Evolutionary conservation across 2,888 invertebrate genomes (phyloP).

Genomic region (Ophonus ardosiacus): DNA sequence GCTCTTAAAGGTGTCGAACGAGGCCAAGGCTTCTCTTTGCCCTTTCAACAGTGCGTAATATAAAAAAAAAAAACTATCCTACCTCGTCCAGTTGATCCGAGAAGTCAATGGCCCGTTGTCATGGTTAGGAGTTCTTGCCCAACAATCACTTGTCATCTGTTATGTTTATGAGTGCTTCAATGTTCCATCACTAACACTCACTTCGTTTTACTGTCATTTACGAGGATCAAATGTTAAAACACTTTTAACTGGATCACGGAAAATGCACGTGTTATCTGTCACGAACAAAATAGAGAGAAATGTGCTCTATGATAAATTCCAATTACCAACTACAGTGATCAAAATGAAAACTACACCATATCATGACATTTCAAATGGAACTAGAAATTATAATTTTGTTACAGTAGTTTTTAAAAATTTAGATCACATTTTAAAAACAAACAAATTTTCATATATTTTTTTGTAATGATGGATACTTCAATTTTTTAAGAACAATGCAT

Average conservation of each 20-base stretch:
- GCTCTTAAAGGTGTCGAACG: constrained; percentile 48
- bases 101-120: constrained; percentile 43
- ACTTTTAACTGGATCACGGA: not conserved
- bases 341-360: no score
- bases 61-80: constrained; percentile 40
- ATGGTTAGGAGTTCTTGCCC: constrained; percentile 30
- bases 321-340: no score
- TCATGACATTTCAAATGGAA: no score
- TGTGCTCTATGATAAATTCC: no score
- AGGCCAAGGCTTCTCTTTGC: constrained; percentile 57
- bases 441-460: no score
- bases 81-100: constrained; percentile 47
- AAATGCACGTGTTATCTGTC: constrained; percentile 3
- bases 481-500: no score
- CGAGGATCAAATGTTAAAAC: constrained; percentile 3
- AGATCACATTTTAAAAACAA: no score
- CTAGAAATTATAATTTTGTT: no score
- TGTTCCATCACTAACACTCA: constrained; percentile 14
- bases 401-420: no score
- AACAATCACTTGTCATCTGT: constrained; percentile 51
- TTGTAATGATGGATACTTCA: no score
- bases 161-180: constrained; percentile 15
- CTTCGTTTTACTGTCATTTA: not conserved
- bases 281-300: not conserved
- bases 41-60: constrained; percentile 54